A percentile compares a stretch with the other conserved stretches of the same genome.
phyloP scores from a whole-genome alignment of 2,888 invertebrate genomes.

The Spodoptera exigua region DNA sequence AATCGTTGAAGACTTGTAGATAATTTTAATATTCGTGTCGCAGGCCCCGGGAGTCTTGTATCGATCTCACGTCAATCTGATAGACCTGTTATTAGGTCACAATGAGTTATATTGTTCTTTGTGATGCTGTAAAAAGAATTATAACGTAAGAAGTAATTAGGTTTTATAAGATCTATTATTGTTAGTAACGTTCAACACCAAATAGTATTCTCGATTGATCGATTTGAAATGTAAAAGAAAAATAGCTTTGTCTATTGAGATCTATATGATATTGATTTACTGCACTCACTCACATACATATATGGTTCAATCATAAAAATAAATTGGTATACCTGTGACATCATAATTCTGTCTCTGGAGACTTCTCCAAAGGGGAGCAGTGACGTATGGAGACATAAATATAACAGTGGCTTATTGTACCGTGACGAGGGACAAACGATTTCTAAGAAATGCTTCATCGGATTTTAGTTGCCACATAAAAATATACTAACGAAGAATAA shows the following conservation, averaged over 20 bases:
- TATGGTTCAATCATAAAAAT: conserved; percentile 78
- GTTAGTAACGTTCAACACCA: no score
- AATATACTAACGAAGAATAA: conserved; percentile 33
- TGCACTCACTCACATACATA: neutral
- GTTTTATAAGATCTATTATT: no score
- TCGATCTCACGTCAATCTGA: conserved; percentile 69
- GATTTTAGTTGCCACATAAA: conserved; percentile 38
- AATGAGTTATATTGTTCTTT: conserved; percentile 31
- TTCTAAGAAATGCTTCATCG: conserved; percentile 51
- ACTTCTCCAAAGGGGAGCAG: conserved; percentile 65
- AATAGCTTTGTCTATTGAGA: no score
- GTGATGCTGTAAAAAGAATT: neutral
- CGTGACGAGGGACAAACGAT: conserved; percentile 70
- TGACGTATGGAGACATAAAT: conserved; percentile 77
- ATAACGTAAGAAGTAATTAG: neutral
- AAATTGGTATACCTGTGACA: conserved; percentile 82
- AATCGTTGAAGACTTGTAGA: conserved; percentile 71
- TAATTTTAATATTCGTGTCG: conserved; percentile 85
- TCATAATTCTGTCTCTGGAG: conserved; percentile 78
- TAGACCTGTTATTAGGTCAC: conserved; percentile 70
- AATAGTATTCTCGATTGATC: no score
- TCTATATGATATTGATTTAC: no score
- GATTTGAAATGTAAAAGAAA: no score
- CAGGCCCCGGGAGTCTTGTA: conserved; percentile 69
- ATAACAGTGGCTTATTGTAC: conserved; percentile 70